These are phyloP conservation scores for Pica pica DNA, from an alignment of 2,113 vertebrate genomes.

Conservation along the genomic window DNA sequence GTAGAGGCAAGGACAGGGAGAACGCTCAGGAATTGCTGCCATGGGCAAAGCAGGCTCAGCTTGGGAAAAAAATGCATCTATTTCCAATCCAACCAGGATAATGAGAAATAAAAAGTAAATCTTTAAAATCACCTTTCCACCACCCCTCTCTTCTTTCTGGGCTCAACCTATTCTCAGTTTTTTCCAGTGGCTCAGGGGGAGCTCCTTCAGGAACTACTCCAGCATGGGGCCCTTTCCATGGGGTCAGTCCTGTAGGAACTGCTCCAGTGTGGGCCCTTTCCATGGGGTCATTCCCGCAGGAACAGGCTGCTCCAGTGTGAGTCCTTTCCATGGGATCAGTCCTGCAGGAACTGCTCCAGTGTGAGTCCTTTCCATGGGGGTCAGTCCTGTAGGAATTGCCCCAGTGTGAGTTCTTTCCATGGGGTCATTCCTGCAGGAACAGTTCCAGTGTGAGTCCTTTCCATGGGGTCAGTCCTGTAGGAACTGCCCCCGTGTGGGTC, in stretches of 20 bases:
- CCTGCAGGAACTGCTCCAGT: background rate
- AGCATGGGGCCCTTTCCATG: no score
- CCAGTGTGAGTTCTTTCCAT: no score
- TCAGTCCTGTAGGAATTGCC: no score
- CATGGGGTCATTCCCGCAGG: no score
- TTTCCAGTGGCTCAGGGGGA: no score
- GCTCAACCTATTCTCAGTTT: background rate
- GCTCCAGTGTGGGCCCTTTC: no score
- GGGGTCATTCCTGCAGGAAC: no score
- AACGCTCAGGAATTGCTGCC: background rate
- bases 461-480: no score
- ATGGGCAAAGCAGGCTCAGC: background rate
- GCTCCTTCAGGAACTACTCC: no score
- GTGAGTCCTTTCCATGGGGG: no score
- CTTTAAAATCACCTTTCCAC: rapidly evolving
- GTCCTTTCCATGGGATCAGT: background rate
- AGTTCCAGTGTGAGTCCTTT: no score
- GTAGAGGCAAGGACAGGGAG: background rate
- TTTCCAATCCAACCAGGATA: background rate
- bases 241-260: background rate
- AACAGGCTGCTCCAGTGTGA: no score
- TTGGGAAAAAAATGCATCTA: background rate
- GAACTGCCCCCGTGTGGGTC: background rate
- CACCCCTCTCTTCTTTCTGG: background rate
- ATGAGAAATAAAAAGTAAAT: background rate